Evolutionary conservation across 2,888 invertebrate genomes (phyloP).

Genomic region (Poecilobothrus nobilitatus): DNA sequence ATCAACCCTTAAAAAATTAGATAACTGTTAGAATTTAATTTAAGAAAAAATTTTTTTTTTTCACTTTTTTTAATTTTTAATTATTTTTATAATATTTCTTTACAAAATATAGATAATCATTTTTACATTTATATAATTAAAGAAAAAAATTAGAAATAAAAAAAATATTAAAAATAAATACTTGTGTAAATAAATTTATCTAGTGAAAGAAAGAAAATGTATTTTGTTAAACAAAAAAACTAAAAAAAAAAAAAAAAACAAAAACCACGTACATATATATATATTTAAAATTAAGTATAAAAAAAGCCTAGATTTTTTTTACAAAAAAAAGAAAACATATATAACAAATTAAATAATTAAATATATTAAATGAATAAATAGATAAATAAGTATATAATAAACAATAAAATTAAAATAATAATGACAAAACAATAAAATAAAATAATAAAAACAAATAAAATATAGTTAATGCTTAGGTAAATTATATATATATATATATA

Average conservation of each 20-base stretch:
- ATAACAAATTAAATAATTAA: neutral
- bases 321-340: neutral
- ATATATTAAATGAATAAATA: neutral
- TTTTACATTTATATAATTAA: too few relatives aligned
- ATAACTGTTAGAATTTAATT: too few relatives aligned
- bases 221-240: neutral
- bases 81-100: too few relatives aligned
- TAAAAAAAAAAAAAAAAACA: neutral
- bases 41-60: too few relatives aligned
- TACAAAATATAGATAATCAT: too few relatives aligned
- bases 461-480: neutral
- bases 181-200: neutral
- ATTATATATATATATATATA: too few relatives aligned
- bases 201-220: neutral
- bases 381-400: neutral
- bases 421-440: neutral
- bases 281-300: neutral
- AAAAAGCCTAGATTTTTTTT: conserved; percentile 5
- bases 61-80: too few relatives aligned
- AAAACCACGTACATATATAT: too few relatives aligned
- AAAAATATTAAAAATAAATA: neutral
- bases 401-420: neutral
- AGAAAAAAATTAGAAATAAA: too few relatives aligned
- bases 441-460: neutral
- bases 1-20: too few relatives aligned